These are phyloP conservation scores for Rotaria socialis DNA, from an alignment of 2,888 invertebrate genomes.

Conservation along the genomic window DNA sequence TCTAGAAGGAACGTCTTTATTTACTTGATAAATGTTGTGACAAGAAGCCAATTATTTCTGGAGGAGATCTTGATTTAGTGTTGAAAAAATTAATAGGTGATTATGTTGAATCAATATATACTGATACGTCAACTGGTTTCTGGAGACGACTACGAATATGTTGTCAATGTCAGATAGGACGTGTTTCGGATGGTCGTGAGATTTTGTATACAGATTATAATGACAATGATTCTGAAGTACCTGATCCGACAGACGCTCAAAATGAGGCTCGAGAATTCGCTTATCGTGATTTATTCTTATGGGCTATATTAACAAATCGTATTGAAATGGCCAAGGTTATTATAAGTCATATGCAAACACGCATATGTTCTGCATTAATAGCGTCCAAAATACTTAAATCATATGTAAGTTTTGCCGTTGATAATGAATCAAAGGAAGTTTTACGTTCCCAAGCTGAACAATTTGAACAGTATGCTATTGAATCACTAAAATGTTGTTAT, in stretches of 20 bases:
- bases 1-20: constrained; percentile 27
- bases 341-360: constrained; percentile 47
- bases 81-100: constrained; percentile 23
- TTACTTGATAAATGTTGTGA: neutral
- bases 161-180: neutral
- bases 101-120: constrained; percentile 11
- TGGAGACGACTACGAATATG: neutral
- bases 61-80: neutral
- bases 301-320: constrained; percentile 57
- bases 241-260: neutral
- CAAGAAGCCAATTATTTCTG: neutral
- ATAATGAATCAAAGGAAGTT: neutral
- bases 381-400: neutral
- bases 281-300: constrained; percentile 55
- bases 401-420: neutral
- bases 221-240: neutral
- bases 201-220: neutral
- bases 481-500: constrained; percentile 21
- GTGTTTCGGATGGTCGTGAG: neutral
- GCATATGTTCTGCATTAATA: constrained; percentile 40
- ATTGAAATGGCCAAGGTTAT: constrained; percentile 54
- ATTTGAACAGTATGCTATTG: neutral
- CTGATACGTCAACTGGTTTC: neutral
- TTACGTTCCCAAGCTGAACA: neutral
- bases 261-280: neutral